phyloP scores from a whole-genome alignment of 2,888 invertebrate genomes.

The Sphecodes monilicornis region DNA sequence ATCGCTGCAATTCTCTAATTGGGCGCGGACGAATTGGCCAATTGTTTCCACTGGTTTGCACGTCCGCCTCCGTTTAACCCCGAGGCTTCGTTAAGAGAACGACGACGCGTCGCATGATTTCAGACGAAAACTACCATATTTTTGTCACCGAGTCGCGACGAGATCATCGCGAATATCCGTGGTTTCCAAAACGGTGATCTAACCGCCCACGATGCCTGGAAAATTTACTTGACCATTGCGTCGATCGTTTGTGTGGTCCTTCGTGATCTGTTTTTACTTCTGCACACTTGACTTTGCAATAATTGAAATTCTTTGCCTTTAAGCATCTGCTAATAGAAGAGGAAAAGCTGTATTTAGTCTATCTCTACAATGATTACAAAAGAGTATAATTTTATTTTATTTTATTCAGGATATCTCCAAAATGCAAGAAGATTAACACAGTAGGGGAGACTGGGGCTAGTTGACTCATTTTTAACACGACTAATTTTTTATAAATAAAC shows the following conservation, averaged over 20 bases:
- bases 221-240: not conserved
- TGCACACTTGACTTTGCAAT: too few relatives aligned
- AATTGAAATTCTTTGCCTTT: too few relatives aligned
- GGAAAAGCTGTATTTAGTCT: too few relatives aligned
- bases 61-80: conserved; percentile 76
- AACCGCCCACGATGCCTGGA: not conserved
- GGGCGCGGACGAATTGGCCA: conserved; percentile 80
- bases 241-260: not conserved
- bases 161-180: not conserved
- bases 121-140: not conserved
- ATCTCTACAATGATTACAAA: too few relatives aligned
- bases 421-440: too few relatives aligned
- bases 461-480: too few relatives aligned
- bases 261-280: not conserved
- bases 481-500: too few relatives aligned
- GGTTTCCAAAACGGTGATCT: not conserved
- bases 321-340: too few relatives aligned
- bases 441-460: too few relatives aligned
- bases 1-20: conserved; percentile 81
- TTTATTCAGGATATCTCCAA: too few relatives aligned
- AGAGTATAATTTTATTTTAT: too few relatives aligned
- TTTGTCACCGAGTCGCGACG: not conserved
- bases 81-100: conserved; percentile 28
- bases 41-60: conserved; percentile 81
- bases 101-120: conserved; percentile 17